A percentile compares a stretch with the other conserved stretches of the same genome.
Conservation (phyloP, 1,140 invertebrate species). For the Hycleus phaleratus region DNA sequence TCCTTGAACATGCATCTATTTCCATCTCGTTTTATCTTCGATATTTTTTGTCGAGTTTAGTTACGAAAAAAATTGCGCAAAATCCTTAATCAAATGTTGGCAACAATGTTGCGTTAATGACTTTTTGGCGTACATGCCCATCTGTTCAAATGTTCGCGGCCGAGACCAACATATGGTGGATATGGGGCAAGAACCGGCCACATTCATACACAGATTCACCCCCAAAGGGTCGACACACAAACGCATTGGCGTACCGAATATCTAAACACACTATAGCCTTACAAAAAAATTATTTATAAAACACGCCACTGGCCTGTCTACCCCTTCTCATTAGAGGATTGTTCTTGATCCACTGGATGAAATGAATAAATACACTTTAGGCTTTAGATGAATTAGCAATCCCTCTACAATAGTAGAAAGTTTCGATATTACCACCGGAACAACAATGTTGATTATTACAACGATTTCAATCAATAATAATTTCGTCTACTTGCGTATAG, state of each 20-base stretch:
- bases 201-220: slow-evolving; percentile 8
- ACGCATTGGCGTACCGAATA: slow-evolving; percentile 12
- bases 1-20: too few relatives aligned
- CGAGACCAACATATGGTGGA: slow-evolving; percentile 39
- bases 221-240: not conserved
- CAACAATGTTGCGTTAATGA: slow-evolving; percentile 40
- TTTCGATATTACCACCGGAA: not conserved
- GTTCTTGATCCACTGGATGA: slow-evolving; percentile 32
- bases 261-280: not conserved
- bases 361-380: slow-evolving; percentile 37
- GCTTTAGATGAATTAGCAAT: slow-evolving; percentile 35
- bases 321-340: slow-evolving; percentile 33
- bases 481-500: slow-evolving; percentile 24
- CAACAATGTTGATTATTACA: not conserved
- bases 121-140: slow-evolving; percentile 40
- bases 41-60: too few relatives aligned
- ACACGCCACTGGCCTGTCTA: slow-evolving; percentile 14
- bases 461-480: slow-evolving; percentile 22
- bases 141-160: slow-evolving; percentile 42
- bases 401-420: slow-evolving; percentile 27
- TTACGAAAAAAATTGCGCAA: too few relatives aligned
- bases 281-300: not conserved
- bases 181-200: slow-evolving; percentile 22
- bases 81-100: too few relatives aligned
- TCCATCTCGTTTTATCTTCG: too few relatives aligned